phyloP scores from a whole-genome alignment of 2,113 vertebrate genomes.

The Recurvirostra avosetta region DNA sequence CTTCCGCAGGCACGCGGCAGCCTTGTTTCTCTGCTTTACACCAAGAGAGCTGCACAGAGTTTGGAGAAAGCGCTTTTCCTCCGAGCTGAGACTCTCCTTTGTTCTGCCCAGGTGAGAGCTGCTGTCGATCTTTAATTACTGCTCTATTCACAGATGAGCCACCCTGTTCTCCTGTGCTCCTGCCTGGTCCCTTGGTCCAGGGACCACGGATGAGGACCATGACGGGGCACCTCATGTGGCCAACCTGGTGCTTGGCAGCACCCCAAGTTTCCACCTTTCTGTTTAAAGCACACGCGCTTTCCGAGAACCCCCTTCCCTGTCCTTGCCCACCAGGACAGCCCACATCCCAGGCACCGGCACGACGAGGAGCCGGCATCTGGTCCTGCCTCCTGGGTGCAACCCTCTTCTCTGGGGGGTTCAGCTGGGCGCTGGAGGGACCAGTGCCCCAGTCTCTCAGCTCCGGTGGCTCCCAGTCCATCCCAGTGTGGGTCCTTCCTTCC shows the following conservation, averaged over 20 bases:
- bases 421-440: accelerated
- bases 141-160: accelerated
- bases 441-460: not conserved
- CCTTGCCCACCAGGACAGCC: not conserved
- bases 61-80: not conserved
- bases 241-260: not conserved
- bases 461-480: constrained; percentile 24
- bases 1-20: accelerated
- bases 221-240: not conserved
- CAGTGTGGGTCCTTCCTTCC: not conserved
- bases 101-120: not conserved
- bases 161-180: not conserved
- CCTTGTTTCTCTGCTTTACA: not conserved
- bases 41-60: not conserved
- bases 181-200: not conserved
- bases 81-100: not conserved
- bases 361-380: accelerated
- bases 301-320: not conserved
- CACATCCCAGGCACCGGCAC: accelerated
- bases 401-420: not conserved
- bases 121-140: not conserved
- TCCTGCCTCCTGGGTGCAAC: not conserved
- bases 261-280: not conserved
- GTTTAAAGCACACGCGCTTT: not conserved
- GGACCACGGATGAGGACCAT: accelerated